Base-by-base conservation (phyloP, 2,797 vertebrate genomes). In the Coluber constrictor region DNA sequence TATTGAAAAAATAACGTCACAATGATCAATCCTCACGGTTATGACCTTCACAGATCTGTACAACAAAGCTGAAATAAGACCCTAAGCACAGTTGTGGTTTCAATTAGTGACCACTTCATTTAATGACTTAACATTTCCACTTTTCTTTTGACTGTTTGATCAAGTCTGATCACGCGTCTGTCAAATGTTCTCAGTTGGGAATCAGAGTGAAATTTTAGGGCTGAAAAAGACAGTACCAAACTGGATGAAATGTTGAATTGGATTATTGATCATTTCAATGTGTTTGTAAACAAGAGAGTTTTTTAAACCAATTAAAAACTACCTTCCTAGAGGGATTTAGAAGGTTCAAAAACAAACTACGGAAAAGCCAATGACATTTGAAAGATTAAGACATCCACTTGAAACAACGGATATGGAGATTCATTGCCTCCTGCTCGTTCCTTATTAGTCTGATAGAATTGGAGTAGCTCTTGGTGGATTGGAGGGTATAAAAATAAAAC, bases 131-230 rank as follows among this genome's bases (percentile, higher is more conserved):
- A 70, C 32, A 10, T 74, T 74, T 79, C 3, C 3, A 10, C 32
- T 43, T 74, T 74, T 37, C 70, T n/a, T n/a, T n/a, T n/a, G n/a
- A n/a, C n/a, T n/a, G 18, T 79, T 79, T 20, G 3, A 43, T 43
- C 5, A 23, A 8, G 32, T 20, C 32, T 20, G 16, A 2, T 7
- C 70, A 1, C 1, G 32, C 7, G 0, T 74, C 32, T 0, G 0
- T 37, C 70, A 79, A 10, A 8, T 79, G 37, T 20, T 79, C 32
- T 37, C 70, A 20, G 70, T 0, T 37, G 18, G 8, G 32, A 10
- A 79, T 23, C 0, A 2, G 18, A 20, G 16, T 43, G 32, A 43
- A 18, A 79, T 43, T n/a, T 79, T 43, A 37, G 16, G 18, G 8
- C 18, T 79, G 70, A 79, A 20, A 1, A 23, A 79, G 70, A 10